phyloP scores from a whole-genome alignment of 1,140 invertebrate genomes.

The Idris sp. region DNA sequence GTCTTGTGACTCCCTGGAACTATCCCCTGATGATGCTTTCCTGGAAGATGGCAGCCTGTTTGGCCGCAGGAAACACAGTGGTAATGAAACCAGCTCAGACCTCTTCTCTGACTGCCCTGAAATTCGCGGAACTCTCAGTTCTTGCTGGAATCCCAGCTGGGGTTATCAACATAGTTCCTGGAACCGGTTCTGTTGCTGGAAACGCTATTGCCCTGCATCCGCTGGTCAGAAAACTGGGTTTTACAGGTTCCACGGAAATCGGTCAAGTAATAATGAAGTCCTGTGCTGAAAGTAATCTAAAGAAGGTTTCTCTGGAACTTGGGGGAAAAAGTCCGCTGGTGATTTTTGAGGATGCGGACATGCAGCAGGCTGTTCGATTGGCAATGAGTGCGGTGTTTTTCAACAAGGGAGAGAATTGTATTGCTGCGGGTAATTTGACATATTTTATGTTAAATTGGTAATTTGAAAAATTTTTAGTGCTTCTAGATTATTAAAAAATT shows the following conservation, averaged over 20 bases:
- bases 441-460: no score
- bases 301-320: slow-evolving; percentile 94
- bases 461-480: no score
- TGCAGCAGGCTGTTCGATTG: slow-evolving; percentile 93
- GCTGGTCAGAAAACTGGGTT: slow-evolving; percentile 92
- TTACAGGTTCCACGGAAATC: slow-evolving; percentile 95
- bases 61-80: slow-evolving; percentile 95
- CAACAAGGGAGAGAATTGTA: slow-evolving; percentile 99
- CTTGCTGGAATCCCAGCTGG: slow-evolving; percentile 94
- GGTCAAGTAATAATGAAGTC: slow-evolving; percentile 93
- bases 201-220: slow-evolving; percentile 92
- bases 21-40: slow-evolving; percentile 98
- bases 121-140: slow-evolving; percentile 93
- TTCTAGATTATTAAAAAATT: no score
- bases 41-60: slow-evolving; percentile 98
- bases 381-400: slow-evolving; percentile 97
- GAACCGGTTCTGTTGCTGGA: slow-evolving; percentile 87
- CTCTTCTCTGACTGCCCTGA: slow-evolving; percentile 93
- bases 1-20: slow-evolving; percentile 98
- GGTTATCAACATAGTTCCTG: slow-evolving; percentile 95
- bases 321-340: slow-evolving; percentile 97
- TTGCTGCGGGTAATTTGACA: slow-evolving; percentile 88
- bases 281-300: slow-evolving; percentile 93
- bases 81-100: slow-evolving; percentile 97
- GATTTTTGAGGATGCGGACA: slow-evolving; percentile 94